Conservation (phyloP, 2,113 vertebrate species). For the human region DNA sequence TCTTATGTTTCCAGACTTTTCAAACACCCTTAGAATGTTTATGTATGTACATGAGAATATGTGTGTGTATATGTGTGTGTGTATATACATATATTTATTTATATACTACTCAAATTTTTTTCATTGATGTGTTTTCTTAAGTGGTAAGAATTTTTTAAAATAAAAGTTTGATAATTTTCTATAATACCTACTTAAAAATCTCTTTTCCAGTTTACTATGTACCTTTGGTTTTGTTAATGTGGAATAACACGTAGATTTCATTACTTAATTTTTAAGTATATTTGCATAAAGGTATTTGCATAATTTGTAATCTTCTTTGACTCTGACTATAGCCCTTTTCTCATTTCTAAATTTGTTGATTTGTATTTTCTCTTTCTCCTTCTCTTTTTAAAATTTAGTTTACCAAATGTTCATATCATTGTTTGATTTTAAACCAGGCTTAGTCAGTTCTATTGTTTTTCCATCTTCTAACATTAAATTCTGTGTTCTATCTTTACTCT, state of each 20-base stretch:
- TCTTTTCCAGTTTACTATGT: background rate
- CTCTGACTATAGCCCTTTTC: background rate
- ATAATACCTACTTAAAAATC: background rate
- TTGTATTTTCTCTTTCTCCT: background rate
- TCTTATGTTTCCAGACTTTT: conserved; percentile 18
- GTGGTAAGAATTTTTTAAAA: background rate
- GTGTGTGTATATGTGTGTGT: too few relatives aligned
- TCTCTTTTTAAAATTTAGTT: background rate
- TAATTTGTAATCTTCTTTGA: background rate
- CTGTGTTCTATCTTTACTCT: background rate
- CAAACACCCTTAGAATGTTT: background rate
- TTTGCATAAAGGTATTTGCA: background rate
- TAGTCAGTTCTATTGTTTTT: background rate
- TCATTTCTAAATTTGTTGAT: background rate
- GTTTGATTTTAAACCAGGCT: background rate
- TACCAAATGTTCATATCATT: background rate
- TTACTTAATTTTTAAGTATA: background rate
- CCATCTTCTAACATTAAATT: conserved; percentile 11
- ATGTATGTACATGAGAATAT: background rate
- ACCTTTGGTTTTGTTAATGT: background rate
- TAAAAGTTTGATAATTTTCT: background rate
- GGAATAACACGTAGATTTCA: background rate
- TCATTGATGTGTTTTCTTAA: background rate
- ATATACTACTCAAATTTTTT: background rate
- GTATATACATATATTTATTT: background rate